A percentile compares a stretch with the other conserved stretches of the same genome.
Conservation (phyloP, 2,113 vertebrate genomes). For the Anseranas semipalmata region DNA sequence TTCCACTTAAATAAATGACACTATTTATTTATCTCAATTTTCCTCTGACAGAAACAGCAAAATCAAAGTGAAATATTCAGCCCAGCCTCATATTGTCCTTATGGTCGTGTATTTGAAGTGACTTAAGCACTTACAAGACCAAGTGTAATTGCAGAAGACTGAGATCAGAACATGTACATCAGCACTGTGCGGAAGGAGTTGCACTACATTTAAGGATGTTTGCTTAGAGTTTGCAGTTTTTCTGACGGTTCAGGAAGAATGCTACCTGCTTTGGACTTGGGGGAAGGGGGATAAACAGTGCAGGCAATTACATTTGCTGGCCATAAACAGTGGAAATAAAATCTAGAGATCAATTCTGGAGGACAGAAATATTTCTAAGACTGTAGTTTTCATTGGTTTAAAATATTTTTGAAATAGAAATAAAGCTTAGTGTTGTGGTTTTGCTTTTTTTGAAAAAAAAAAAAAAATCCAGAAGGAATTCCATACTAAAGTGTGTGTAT, state of each 20-base stretch:
- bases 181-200: neutral
- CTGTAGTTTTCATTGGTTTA: neutral
- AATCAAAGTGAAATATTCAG: neutral
- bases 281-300: neutral
- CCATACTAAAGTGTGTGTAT: neutral
- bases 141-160: neutral
- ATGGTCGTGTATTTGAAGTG: neutral
- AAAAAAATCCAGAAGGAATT: neutral
- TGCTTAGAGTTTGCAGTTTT: neutral
- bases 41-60: neutral
- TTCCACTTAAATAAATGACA: neutral
- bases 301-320: neutral
- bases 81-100: neutral
- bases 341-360: neutral
- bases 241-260: neutral
- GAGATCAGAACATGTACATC: neutral
- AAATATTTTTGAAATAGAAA: neutral
- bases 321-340: neutral
- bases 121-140: neutral
- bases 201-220: neutral
- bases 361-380: neutral
- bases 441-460: neutral
- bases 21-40: neutral
- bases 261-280: neutral
- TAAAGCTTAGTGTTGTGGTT: neutral